Evolutionary conservation across 2,888 invertebrate species (phyloP).

Genomic region (Amphipyra tragopoginis): DNA sequence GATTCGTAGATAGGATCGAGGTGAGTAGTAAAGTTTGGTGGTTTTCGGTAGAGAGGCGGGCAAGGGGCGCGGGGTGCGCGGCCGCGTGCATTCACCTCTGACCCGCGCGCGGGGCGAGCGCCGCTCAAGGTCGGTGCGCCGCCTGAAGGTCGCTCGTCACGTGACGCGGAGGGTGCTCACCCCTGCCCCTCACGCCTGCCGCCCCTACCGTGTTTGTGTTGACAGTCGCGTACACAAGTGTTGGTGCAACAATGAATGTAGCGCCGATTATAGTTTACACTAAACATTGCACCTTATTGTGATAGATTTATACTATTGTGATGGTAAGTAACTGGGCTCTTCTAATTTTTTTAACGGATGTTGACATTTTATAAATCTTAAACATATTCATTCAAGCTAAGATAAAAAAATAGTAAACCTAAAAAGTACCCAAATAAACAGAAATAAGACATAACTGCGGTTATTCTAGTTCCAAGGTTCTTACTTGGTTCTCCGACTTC

Average conservation of each 20-base stretch:
- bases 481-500: conserved; percentile 38
- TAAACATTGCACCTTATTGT: not conserved
- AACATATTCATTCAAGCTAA: not conserved
- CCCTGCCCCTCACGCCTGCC: conserved; percentile 69
- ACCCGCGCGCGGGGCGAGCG: conserved; percentile 88
- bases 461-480: conserved; percentile 36
- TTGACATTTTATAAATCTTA: no score
- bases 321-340: no score
- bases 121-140: conserved; percentile 89
- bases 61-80: conserved; percentile 70
- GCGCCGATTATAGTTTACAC: conserved; percentile 13
- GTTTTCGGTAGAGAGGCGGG: conserved; percentile 69
- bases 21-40: conserved; percentile 76
- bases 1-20: conserved; percentile 76
- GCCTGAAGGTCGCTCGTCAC: conserved; percentile 88
- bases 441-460: not conserved
- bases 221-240: conserved; percentile 72
- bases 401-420: not conserved
- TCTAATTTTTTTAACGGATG: no score
- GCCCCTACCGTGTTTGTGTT: conserved; percentile 65
- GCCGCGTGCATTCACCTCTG: conserved; percentile 88
- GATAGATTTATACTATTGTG: not conserved
- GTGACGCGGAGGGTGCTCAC: conserved; percentile 88
- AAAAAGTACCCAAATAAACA: conserved; percentile 1
- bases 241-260: conserved; percentile 1